A percentile compares a stretch with the other conserved stretches of the same genome.
Evolutionary conservation across 2,113 vertebrate genomes (phyloP).

Genomic region (Archilochus colubris): DNA sequence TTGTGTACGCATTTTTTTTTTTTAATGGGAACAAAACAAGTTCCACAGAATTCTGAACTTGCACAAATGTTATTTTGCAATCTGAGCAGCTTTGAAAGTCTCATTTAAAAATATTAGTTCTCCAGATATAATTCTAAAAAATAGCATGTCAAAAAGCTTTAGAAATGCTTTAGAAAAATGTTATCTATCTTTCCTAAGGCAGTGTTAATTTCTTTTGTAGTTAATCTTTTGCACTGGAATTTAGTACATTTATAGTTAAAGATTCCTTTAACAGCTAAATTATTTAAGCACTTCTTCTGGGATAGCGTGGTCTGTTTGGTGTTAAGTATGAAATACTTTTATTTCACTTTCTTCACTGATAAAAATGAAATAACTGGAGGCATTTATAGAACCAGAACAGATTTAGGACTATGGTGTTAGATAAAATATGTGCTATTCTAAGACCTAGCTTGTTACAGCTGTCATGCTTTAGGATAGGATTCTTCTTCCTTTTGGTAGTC

Average conservation of each 20-base stretch:
- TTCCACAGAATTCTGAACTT: constrained; percentile 50
- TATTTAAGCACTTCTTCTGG: constrained; percentile 80
- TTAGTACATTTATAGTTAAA: constrained; percentile 84
- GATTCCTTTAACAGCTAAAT: constrained; percentile 82
- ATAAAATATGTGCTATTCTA: constrained; percentile 71
- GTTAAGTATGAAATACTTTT: constrained; percentile 80
- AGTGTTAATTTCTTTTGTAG: constrained; percentile 86
- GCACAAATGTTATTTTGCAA: constrained; percentile 47
- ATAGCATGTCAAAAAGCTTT: constrained; percentile 78
- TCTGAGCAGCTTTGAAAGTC: constrained; percentile 58
- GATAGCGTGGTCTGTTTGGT: constrained; percentile 77
- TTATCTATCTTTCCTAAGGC: constrained; percentile 81
- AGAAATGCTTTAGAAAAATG: constrained; percentile 79
- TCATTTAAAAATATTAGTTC: constrained; percentile 80
- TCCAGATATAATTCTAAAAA: constrained; percentile 77
- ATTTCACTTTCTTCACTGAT: constrained; percentile 81
- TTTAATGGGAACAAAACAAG: constrained; percentile 3
- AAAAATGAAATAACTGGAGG: constrained; percentile 80
- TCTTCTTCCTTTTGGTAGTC: constrained; percentile 37
- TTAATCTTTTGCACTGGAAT: constrained; percentile 82
- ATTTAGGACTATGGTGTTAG: constrained; percentile 71
- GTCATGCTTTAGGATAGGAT: constrained; percentile 17
- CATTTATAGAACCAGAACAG: constrained; percentile 75
- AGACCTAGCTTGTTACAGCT: constrained; percentile 56
- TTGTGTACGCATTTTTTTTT: neutral